A percentile compares a stretch with the other conserved stretches of the same genome.
These are phyloP conservation scores for Dasyornis broadbenti DNA, from an alignment of 2,113 vertebrate species.

Conservation along the genomic window DNA sequence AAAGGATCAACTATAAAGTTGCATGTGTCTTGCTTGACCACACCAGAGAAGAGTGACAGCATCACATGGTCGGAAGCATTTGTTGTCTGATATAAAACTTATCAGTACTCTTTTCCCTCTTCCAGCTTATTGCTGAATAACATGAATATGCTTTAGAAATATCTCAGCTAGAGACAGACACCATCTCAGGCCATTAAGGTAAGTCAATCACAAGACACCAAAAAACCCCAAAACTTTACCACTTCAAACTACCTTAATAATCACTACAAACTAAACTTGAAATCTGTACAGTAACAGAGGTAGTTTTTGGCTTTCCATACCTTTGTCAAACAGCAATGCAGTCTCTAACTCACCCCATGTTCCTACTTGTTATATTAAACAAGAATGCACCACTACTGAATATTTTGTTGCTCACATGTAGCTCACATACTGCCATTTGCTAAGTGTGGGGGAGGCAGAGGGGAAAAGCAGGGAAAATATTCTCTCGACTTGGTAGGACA, in stretches of 20 bases:
- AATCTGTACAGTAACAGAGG: background rate
- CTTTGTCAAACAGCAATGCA: background rate
- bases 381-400: background rate
- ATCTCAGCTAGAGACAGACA: background rate
- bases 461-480: background rate
- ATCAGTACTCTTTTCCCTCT: background rate
- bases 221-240: background rate
- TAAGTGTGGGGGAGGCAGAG: background rate
- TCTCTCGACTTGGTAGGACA: background rate
- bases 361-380: background rate
- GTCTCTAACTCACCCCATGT: background rate
- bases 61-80: background rate
- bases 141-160: background rate
- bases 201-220: background rate
- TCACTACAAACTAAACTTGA: background rate
- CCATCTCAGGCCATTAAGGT: background rate
- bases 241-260: background rate
- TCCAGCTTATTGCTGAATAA: background rate
- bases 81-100: background rate
- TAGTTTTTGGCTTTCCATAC: background rate
- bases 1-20: background rate
- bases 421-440: background rate
- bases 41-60: background rate
- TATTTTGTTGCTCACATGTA: fast-evolving
- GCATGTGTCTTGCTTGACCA: background rate